A percentile compares a stretch with the other conserved stretches of the same genome.
phyloP scores from a whole-genome alignment of 2,888 invertebrate genomes.

The Hirtodrosophila alboralis region DNA sequence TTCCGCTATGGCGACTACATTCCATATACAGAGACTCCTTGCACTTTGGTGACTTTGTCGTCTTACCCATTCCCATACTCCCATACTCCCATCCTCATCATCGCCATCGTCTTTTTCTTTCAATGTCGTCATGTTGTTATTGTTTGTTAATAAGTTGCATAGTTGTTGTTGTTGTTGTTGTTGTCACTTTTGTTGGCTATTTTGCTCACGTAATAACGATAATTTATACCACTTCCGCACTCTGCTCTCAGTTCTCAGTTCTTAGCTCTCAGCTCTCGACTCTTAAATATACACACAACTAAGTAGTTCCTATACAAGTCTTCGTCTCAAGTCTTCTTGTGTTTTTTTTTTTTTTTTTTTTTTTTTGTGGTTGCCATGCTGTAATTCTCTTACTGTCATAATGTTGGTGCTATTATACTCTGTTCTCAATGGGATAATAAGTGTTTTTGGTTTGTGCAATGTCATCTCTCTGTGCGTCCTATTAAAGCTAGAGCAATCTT shows the following conservation, averaged over 20 bases:
- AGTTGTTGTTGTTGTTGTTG: constrained; percentile 20
- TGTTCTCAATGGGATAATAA: too few relatives aligned
- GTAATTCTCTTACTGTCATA: constrained; percentile 50
- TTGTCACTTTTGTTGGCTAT: constrained; percentile 52
- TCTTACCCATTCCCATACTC: too few relatives aligned
- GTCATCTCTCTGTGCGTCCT: too few relatives aligned
- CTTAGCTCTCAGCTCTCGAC: constrained; percentile 3
- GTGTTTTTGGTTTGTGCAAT: too few relatives aligned
- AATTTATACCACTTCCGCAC: constrained; percentile 40
- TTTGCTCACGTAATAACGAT: constrained; percentile 67
- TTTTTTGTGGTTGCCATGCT: constrained; percentile 16
- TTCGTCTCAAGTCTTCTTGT: constrained; percentile 22
- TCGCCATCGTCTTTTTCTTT: constrained; percentile 16
- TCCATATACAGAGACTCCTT: constrained; percentile 14
- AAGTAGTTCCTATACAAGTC: constrained; percentile 34
- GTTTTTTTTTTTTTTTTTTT: constrained; percentile 23
- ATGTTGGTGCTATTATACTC: too few relatives aligned
- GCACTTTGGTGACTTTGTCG: constrained; percentile 62
- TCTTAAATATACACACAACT: constrained; percentile 10
- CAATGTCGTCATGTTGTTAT: constrained; percentile 46
- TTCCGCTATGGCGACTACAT: constrained; percentile 19
- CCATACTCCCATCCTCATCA: constrained; percentile 36
- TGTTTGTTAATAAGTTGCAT: constrained; percentile 58
- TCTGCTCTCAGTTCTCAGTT: neutral
- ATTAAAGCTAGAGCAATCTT: too few relatives aligned